Conservation (phyloP, 2,888 invertebrate species). For the Drosophila bunnanda region DNA sequence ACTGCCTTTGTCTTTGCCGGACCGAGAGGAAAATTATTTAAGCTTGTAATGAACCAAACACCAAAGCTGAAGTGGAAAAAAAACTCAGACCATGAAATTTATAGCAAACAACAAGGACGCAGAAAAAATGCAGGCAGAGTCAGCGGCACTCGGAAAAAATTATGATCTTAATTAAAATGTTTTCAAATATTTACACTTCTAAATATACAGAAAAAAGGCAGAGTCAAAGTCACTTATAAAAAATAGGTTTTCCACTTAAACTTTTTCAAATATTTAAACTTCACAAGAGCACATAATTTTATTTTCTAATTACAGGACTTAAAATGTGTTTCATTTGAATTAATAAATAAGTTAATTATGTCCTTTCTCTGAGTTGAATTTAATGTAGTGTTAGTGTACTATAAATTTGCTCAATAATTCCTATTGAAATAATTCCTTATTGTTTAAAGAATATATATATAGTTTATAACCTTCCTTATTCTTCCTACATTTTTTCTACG, state of each 20-base stretch:
- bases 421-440: background rate
- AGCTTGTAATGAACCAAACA: constrained; percentile 36
- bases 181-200: background rate
- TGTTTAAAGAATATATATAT: background rate
- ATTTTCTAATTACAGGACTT: background rate
- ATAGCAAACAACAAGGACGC: constrained; percentile 11
- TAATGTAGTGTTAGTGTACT: background rate
- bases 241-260: background rate
- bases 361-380: background rate
- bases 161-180: background rate
- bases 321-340: too few relatives aligned
- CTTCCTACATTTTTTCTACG: background rate
- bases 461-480: too few relatives aligned
- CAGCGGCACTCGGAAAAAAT: constrained; percentile 2
- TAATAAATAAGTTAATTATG: too few relatives aligned
- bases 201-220: background rate
- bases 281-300: background rate
- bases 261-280: background rate
- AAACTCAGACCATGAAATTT: constrained; percentile 11
- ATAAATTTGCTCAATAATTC: background rate
- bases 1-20: background rate
- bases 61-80: constrained; percentile 10
- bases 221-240: background rate
- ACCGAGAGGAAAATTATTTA: constrained; percentile 17
- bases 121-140: background rate